A percentile compares a stretch with the other conserved stretches of the same genome.
Conservation (phyloP, 2,888 invertebrate genomes). For the Tipula unca region DNA sequence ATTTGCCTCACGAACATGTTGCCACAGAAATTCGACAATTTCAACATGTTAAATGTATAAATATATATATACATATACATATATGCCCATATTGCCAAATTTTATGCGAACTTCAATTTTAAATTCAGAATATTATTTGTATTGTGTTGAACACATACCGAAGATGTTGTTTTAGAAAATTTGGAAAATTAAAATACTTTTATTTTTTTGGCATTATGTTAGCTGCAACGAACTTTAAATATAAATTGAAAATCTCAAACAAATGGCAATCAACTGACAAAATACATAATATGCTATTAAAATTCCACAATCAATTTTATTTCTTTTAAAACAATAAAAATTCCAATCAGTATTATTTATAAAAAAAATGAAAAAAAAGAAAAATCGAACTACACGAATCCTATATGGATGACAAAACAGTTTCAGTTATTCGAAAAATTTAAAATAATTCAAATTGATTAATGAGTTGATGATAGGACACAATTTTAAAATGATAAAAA, state of each 20-base stretch:
- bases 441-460: neutral
- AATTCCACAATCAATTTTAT: neutral
- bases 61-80: too few relatives aligned
- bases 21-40: too few relatives aligned
- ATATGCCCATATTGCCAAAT: neutral
- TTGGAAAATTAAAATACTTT: neutral
- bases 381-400: neutral
- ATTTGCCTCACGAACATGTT: too few relatives aligned
- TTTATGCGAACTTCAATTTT: neutral
- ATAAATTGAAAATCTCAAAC: neutral
- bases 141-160: neutral
- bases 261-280: neutral
- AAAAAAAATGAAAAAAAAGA: neutral
- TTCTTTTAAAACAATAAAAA: slow-evolving; percentile 1
- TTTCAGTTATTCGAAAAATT: neutral
- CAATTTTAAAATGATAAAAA: neutral
- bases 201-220: neutral
- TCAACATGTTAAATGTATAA: too few relatives aligned
- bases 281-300: neutral
- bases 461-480: neutral
- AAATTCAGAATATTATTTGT: neutral
- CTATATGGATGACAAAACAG: neutral
- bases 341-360: neutral
- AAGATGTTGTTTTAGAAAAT: neutral
- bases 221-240: neutral